phyloP scores from a whole-genome alignment of 2,888 invertebrate species.

The Drosophila lutescens region DNA sequence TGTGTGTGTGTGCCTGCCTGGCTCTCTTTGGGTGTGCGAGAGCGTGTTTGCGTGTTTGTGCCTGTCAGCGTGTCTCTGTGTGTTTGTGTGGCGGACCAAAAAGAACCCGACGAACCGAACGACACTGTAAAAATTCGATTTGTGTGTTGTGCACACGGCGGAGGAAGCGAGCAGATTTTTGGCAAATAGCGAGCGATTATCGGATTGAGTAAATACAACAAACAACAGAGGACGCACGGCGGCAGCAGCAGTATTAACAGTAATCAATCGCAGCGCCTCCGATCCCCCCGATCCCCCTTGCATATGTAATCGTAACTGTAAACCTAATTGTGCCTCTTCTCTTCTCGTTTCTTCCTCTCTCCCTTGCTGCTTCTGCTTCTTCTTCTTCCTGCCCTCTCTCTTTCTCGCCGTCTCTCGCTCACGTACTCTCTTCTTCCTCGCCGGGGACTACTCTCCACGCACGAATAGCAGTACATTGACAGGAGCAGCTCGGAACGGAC shows the following conservation, averaged over 20 bases:
- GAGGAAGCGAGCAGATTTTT: slow-evolving; percentile 35
- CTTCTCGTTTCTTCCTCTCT: slow-evolving; percentile 46
- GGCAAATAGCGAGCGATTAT: slow-evolving; percentile 40
- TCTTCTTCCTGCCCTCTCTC: slow-evolving; percentile 12
- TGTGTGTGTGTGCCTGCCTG: slow-evolving; percentile 12
- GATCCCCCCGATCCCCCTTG: slow-evolving; percentile 21
- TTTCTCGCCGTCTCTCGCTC: slow-evolving; percentile 22
- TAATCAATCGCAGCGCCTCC: slow-evolving; percentile 42
- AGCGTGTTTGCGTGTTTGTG: slow-evolving; percentile 18
- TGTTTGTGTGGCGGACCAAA: slow-evolving; percentile 67
- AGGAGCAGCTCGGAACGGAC: slow-evolving; percentile 28
- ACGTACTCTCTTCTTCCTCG: slow-evolving; percentile 8
- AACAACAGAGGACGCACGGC: slow-evolving; percentile 23
- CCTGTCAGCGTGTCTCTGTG: slow-evolving; percentile 58
- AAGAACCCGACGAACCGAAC: slow-evolving; percentile 66
- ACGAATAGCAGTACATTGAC: slow-evolving; percentile 41
- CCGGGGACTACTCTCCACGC: slow-evolving; percentile 16
- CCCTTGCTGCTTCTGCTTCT: slow-evolving; percentile 31
- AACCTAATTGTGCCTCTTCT: slow-evolving; percentile 63
- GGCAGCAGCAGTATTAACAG: slow-evolving; percentile 36
- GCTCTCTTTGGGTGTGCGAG: slow-evolving; percentile 33
- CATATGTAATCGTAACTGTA: slow-evolving; percentile 61
- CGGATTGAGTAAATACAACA: slow-evolving; percentile 33
- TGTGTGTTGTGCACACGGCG: slow-evolving; percentile 51
- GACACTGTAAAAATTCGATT: slow-evolving; percentile 65